Percentiles rank a stretch among this genome's conserved stretches.
phyloP scores from a whole-genome alignment of 2,113 vertebrate genomes.

The Copsychus sechellarum region DNA sequence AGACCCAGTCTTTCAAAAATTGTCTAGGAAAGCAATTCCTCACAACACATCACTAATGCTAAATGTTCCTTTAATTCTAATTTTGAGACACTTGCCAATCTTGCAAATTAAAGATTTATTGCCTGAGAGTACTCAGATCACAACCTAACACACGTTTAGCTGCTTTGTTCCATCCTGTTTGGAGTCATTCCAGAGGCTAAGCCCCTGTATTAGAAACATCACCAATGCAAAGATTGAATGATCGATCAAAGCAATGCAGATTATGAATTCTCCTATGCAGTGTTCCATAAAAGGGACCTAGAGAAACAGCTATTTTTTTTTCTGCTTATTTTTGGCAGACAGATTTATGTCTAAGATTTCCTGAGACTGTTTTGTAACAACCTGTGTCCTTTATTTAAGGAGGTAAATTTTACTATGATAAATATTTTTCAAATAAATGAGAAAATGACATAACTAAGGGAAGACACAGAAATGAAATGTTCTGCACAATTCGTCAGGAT shows the following conservation, averaged over 20 bases:
- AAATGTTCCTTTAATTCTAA: slow-evolving; percentile 71
- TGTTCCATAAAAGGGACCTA: slow-evolving; percentile 40
- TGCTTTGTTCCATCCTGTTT: slow-evolving; percentile 71
- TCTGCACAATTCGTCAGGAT: neutral
- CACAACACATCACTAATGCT: slow-evolving; percentile 20
- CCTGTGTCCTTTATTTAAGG: neutral
- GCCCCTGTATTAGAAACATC: slow-evolving; percentile 65
- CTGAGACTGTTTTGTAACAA: neutral
- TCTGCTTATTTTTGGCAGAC: slow-evolving; percentile 46
- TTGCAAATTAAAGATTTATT: slow-evolving; percentile 79
- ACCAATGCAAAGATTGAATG: slow-evolving; percentile 73
- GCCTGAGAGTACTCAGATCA: slow-evolving; percentile 72
- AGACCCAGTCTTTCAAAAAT: slow-evolving; percentile 50
- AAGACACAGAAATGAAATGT: slow-evolving; percentile 17
- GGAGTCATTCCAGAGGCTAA: slow-evolving; percentile 68
- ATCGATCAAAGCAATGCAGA: slow-evolving; percentile 73
- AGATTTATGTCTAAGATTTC: neutral
- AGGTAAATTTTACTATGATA: slow-evolving; percentile 8
- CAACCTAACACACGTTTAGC: slow-evolving; percentile 70
- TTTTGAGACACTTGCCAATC: slow-evolving; percentile 66
- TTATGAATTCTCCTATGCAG: slow-evolving; percentile 59
- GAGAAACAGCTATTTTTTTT: neutral
- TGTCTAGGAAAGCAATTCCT: slow-evolving; percentile 43
- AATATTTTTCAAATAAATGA: slow-evolving; percentile 31
- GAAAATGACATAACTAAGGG: neutral